Conservation (phyloP, 2,888 invertebrate genomes). For the Eupithecia abbreviata region DNA sequence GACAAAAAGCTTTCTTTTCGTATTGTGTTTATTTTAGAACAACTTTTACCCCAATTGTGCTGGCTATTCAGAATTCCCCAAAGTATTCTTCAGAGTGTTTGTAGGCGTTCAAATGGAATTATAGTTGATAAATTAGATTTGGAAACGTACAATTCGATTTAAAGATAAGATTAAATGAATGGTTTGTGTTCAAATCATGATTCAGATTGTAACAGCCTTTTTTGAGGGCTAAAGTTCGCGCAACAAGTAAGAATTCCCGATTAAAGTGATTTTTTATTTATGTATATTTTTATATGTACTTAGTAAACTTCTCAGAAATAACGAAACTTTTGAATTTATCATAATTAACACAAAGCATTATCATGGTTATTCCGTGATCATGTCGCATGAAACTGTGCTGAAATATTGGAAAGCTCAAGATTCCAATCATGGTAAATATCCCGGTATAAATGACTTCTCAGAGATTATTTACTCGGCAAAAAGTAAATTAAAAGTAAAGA, state of each 20-base stretch:
- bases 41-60: background rate
- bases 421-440: too few relatives aligned
- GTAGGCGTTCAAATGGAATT: background rate
- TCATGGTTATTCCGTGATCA: too few relatives aligned
- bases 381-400: too few relatives aligned
- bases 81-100: background rate
- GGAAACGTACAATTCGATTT: background rate
- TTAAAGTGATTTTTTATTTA: background rate
- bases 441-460: too few relatives aligned
- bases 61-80: background rate
- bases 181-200: background rate
- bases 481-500: background rate
- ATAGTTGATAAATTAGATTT: constrained; percentile 1
- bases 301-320: too few relatives aligned
- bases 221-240: background rate
- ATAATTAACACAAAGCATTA: too few relatives aligned
- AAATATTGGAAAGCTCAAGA: too few relatives aligned
- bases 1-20: background rate
- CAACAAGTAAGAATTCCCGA: background rate
- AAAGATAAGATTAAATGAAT: background rate
- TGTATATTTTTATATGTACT: too few relatives aligned
- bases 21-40: background rate
- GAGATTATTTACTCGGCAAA: background rate
- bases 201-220: background rate
- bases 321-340: too few relatives aligned